Evolutionary conservation across 2,888 invertebrate genomes (phyloP).

Genomic region (Drosophila mettleri): DNA sequence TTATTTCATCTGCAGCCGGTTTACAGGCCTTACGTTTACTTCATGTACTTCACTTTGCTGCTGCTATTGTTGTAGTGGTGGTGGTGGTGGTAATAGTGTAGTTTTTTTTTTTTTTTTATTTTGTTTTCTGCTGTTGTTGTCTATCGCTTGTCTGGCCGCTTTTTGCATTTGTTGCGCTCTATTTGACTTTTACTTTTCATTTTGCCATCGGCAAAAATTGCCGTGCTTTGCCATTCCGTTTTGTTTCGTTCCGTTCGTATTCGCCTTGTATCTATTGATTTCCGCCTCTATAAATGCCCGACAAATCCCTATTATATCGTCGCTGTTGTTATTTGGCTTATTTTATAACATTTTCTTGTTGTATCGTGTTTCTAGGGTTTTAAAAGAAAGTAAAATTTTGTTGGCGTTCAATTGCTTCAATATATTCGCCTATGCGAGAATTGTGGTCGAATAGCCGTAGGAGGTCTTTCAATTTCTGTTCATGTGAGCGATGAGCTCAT

Average conservation of each 20-base stretch:
- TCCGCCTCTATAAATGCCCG: slow-evolving; percentile 42
- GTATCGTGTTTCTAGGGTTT: slow-evolving; percentile 12
- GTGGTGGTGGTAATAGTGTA: slow-evolving; percentile 31
- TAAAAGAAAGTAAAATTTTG: slow-evolving; percentile 34
- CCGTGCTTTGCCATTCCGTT: slow-evolving; percentile 3
- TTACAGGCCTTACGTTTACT: slow-evolving; percentile 37
- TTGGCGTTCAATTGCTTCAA: slow-evolving; percentile 32
- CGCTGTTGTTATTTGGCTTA: slow-evolving; percentile 14
- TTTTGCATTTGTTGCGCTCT: slow-evolving; percentile 72
- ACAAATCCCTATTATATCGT: slow-evolving; percentile 26
- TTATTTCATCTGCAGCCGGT: slow-evolving; percentile 30
- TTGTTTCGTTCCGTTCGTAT: slow-evolving; percentile 35
- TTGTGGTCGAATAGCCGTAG: slow-evolving; percentile 22
- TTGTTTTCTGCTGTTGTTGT: slow-evolving; percentile 29
- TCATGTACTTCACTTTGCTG: slow-evolving; percentile 5
- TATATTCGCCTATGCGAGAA: slow-evolving; percentile 10
- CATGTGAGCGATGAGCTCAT: slow-evolving; percentile 31
- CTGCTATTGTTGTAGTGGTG: slow-evolving; percentile 19
- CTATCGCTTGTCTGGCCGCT: slow-evolving; percentile 59
- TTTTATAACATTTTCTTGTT: slow-evolving; percentile 17
- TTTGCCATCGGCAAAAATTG: slow-evolving; percentile 34
- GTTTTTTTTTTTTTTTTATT: slow-evolving; percentile 19
- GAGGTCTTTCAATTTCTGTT: slow-evolving; percentile 27
- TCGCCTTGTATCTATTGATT: slow-evolving; percentile 40
- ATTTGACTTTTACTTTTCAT: slow-evolving; percentile 79